phyloP scores from a whole-genome alignment of 2,113 vertebrate species.

The Ceyx cyanopectus region DNA sequence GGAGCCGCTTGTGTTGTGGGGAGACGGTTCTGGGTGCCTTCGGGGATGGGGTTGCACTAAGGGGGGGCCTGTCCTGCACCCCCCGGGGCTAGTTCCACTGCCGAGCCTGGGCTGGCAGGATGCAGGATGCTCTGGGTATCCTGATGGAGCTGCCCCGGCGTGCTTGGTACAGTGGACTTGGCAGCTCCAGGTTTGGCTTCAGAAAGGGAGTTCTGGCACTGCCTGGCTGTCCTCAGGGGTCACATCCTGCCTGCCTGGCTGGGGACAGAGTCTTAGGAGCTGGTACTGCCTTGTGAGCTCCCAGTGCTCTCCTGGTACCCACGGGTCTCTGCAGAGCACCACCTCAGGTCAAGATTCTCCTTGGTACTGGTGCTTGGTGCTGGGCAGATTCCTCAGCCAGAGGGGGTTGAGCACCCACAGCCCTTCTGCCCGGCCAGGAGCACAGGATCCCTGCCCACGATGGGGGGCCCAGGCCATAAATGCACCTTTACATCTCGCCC shows the following conservation, averaged over 20 bases:
- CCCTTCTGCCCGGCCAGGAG: not conserved
- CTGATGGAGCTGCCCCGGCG: not conserved
- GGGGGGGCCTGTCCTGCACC: not conserved
- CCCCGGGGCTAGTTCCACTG: not conserved
- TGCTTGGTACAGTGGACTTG: not conserved
- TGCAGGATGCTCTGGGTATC: not conserved
- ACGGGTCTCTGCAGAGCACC: not conserved
- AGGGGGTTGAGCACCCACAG: not conserved
- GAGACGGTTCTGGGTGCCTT: not conserved
- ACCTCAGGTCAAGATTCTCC: not conserved
- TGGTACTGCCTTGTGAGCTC: not conserved
- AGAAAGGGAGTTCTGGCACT: not conserved
- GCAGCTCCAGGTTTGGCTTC: not conserved
- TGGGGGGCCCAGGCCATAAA: conserved; percentile 38
- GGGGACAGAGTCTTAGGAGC: not conserved
- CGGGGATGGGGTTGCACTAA: not conserved
- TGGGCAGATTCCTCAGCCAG: not conserved
- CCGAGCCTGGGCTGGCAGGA: not conserved
- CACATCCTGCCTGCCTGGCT: not conserved
- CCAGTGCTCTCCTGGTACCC: not conserved
- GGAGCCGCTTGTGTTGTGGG: not conserved
- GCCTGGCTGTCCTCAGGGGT: not conserved
- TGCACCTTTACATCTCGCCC: conserved; percentile 41
- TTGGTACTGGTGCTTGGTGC: accelerated
- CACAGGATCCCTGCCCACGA: not conserved